Evolutionary conservation across 1,140 invertebrate genomes (phyloP), one percentile per base, ranked within the genome.

Genomic region (Psix sp.): DNA sequence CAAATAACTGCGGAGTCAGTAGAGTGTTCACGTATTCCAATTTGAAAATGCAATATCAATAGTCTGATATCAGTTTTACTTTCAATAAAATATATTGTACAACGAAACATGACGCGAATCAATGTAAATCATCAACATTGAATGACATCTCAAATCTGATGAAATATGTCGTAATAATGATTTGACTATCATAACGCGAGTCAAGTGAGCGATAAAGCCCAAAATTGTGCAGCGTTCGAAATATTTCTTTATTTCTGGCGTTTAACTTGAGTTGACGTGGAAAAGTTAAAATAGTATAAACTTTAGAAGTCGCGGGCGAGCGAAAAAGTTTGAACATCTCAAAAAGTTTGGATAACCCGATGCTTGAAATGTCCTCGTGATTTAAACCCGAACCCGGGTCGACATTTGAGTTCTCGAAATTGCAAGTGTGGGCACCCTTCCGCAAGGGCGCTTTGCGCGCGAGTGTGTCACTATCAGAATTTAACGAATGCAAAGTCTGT

Each of bases 331-430:
- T 21, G 54, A 68, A 60, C 65, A 68, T 52, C 65, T 68, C 54
- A 60, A 68, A 68, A 62, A 62, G 67, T 71, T 71, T 71, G 67
- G 57, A 71, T 71, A 71, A 71, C 67, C 67, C 56, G 56, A 62
- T 71, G 67, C 67, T 71, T 43, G 57, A 71, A 71, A 71, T 71
- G 67, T 71, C 57, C 67, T 62, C 67, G 67, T 71, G 67, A 71
- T 71, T 70, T 70, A 70, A 70, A 56, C 66, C 54, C 56, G 56
- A 60, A 70, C 56, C 54, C n/a, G 60, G 54, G 60, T 48, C 49
- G 66, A 70, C 56, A 70, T 70, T 70, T 70, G 66, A 60, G 56
- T 70, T 70, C 66, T 70, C 54, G 54, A 68, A 68, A 68, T 68
- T 68, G 54, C 65, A 46, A 68, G 65, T 54, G 21, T 60, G 65